Evolutionary conservation across 37 sponge, comb jelly and placozoan species (phyloP).

Genomic region (Mnemiopsis leidyi): DNA sequence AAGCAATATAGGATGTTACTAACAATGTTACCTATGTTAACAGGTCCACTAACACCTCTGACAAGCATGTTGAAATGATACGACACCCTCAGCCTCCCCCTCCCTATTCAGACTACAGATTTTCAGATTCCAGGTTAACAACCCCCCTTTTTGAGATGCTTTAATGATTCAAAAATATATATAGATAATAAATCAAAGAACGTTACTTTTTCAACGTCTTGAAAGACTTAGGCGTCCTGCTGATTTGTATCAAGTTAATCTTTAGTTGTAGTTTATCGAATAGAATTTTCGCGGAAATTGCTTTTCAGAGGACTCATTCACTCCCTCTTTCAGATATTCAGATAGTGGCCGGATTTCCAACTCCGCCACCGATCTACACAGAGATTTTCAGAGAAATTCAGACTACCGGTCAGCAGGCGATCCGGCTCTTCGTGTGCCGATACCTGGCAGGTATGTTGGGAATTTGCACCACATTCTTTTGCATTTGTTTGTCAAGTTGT

Average conservation of each 20-base stretch:
- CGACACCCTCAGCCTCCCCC: not conserved
- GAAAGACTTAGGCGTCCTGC: too few species aligned
- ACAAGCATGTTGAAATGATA: not conserved
- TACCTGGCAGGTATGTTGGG: slow-evolving; percentile 43
- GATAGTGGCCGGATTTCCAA: not conserved
- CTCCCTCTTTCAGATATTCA: not conserved
- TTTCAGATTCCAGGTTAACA: not conserved
- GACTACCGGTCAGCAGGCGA: not conserved
- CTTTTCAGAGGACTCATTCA: too few species aligned
- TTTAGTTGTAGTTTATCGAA: too few species aligned
- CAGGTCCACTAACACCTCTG: not conserved
- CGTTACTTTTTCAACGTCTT: too few species aligned
- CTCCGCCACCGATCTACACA: slow-evolving; percentile 2
- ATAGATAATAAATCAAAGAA: too few species aligned
- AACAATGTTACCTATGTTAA: too few species aligned
- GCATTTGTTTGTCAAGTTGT: not conserved
- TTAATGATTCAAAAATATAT: too few species aligned
- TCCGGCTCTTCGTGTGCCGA: slow-evolving; percentile 7
- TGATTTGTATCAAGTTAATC: too few species aligned
- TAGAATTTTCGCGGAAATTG: too few species aligned
- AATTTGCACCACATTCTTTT: too few species aligned
- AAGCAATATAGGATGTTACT: too few species aligned
- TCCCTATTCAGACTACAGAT: not conserved
- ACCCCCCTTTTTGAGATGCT: too few species aligned
- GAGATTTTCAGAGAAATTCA: not conserved